A percentile compares a stretch with the other conserved stretches of the same genome.
phyloP scores from a whole-genome alignment of 2,113 vertebrate genomes.

The Pseudolaguvia tuberculata region DNA sequence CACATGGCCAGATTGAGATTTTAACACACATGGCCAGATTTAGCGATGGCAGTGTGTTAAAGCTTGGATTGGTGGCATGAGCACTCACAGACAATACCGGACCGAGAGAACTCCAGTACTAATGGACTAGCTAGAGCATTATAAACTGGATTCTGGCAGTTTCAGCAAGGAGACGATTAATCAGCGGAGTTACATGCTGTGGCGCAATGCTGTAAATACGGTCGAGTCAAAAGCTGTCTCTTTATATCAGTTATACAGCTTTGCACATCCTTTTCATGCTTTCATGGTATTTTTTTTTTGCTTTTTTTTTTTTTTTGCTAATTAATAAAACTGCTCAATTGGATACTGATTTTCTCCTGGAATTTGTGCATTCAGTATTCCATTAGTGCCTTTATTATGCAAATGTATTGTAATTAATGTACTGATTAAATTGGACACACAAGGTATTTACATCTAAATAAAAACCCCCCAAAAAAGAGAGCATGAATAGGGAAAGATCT shows the following conservation, averaged over 20 bases:
- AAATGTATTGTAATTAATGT: constrained; percentile 33
- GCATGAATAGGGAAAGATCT: constrained; percentile 12
- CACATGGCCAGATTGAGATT: constrained; percentile 45
- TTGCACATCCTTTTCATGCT: background rate
- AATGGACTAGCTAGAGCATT: constrained; percentile 44
- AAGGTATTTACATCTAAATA: constrained; percentile 23
- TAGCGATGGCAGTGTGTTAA: constrained; percentile 38
- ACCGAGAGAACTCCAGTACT: constrained; percentile 35
- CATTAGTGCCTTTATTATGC: constrained; percentile 39
- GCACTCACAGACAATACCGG: constrained; percentile 26
- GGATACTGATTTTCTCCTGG: background rate
- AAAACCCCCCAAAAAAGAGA: constrained; percentile 5
- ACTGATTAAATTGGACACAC: constrained; percentile 36
- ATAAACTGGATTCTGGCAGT: constrained; percentile 30
- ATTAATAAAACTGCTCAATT: constrained; percentile 23
- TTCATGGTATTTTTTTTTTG: background rate
- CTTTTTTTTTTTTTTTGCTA: background rate
- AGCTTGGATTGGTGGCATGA: constrained; percentile 42
- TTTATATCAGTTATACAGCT: background rate
- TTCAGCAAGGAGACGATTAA: constrained; percentile 29
- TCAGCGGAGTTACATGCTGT: constrained; percentile 12
- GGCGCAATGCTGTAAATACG: constrained; percentile 9
- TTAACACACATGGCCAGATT: constrained; percentile 41
- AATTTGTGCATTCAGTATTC: background rate
- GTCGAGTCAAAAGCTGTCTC: background rate